phyloP scores from a whole-genome alignment of 2,797 vertebrate species.

The Peromyscus eremicus region DNA sequence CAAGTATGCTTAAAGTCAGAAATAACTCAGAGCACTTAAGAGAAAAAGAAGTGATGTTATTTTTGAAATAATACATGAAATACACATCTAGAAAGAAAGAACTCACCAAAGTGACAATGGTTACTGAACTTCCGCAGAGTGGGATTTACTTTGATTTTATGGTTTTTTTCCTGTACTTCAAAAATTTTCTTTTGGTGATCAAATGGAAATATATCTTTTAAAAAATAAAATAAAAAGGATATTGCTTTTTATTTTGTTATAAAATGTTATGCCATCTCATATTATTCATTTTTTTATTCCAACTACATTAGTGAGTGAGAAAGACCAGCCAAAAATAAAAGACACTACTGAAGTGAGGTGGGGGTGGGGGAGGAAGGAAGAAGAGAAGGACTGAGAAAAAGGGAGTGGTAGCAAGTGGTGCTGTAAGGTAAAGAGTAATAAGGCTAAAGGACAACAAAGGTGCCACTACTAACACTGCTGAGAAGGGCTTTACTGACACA shows the following conservation, averaged over 20 bases:
- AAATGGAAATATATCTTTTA: neutral
- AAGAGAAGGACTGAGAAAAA: neutral
- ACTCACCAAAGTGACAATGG: neutral
- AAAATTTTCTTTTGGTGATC: constrained; percentile 39
- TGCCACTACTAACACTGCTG: neutral
- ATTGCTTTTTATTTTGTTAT: neutral
- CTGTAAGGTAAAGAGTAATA: constrained; percentile 35
- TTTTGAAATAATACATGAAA: constrained; percentile 5
- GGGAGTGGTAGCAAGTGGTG: neutral
- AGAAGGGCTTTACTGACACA: neutral
- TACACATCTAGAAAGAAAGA: constrained; percentile 12
- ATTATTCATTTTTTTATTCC: constrained; percentile 6
- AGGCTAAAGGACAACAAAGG: neutral
- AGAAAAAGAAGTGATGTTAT: constrained; percentile 27
- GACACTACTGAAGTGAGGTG: neutral
- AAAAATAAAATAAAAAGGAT: neutral
- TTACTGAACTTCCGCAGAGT: neutral
- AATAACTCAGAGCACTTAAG: neutral
- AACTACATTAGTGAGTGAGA: constrained; percentile 91
- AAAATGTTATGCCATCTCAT: neutral
- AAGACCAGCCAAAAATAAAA: neutral
- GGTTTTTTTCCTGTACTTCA: neutral
- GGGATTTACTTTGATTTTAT: neutral
- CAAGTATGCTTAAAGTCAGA: constrained; percentile 57
- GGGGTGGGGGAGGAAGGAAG: neutral